phyloP scores from a whole-genome alignment of 2,113 vertebrate species.

The Litocranius walleri region DNA sequence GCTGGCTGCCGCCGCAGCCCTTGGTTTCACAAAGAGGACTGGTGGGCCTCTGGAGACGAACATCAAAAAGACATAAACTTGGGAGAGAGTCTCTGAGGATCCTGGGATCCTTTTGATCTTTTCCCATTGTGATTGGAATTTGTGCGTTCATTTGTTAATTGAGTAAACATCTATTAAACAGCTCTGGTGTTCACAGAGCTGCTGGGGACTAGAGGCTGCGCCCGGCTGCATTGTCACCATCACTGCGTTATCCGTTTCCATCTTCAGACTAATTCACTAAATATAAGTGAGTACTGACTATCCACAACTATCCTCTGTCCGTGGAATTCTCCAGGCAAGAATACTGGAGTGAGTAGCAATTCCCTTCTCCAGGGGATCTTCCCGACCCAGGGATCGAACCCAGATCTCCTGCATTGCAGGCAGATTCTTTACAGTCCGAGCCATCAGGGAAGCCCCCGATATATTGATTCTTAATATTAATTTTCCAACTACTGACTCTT shows the following conservation, averaged over 20 bases:
- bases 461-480: background rate
- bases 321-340: background rate
- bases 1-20: background rate
- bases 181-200: background rate
- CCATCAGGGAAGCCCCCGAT: background rate
- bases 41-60: background rate
- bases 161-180: background rate
- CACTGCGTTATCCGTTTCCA: fast-evolving
- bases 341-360: background rate
- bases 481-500: background rate
- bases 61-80: background rate
- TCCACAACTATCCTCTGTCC: background rate
- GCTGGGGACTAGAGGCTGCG: no score
- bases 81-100: background rate
- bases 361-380: background rate
- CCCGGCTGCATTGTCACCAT: fast-evolving
- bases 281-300: fast-evolving
- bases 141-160: background rate
- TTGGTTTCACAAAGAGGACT: background rate
- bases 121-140: background rate
- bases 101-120: background rate
- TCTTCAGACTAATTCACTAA: background rate
- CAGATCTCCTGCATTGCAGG: background rate
- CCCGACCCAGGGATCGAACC: background rate
- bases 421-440: background rate